Evolutionary conservation across 2,113 vertebrate species (phyloP).

Genomic region (Eolophus roseicapilla): DNA sequence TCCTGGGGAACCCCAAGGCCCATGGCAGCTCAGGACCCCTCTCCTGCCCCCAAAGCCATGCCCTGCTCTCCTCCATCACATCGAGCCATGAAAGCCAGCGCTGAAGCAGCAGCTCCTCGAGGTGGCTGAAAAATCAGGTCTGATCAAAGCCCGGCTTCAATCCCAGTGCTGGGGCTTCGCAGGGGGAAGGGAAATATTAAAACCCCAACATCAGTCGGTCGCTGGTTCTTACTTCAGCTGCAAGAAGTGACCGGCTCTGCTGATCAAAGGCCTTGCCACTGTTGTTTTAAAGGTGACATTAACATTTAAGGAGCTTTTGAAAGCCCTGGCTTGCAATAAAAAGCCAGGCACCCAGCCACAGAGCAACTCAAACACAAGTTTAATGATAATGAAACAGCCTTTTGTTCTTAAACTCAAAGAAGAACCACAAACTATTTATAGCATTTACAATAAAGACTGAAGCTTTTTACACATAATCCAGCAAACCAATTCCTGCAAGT

Average conservation of each 20-base stretch:
- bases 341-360: conserved; percentile 55
- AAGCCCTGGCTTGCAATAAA: conserved; percentile 61
- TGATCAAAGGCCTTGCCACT: conserved; percentile 49
- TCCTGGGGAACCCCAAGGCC: background rate
- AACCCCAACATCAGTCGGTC: background rate
- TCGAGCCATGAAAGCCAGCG: fast-evolving
- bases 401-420: conserved; percentile 64
- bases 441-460: conserved; percentile 18
- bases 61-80: background rate
- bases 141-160: conserved; percentile 6
- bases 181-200: conserved; percentile 36
- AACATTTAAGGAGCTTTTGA: conserved; percentile 58
- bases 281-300: conserved; percentile 55
- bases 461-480: background rate
- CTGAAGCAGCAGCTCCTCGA: background rate
- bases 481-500: background rate
- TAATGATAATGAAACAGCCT: conserved; percentile 67
- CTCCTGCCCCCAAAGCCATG: background rate
- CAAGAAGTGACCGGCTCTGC: conserved; percentile 14
- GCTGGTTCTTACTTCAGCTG: background rate
- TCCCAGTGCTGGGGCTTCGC: background rate
- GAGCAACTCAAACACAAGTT: conserved; percentile 38
- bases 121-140: background rate
- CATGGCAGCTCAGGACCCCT: background rate
- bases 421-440: conserved; percentile 55